phyloP scores from a whole-genome alignment of 2,797 vertebrate genomes.

The Leucoraja ocellata region DNA sequence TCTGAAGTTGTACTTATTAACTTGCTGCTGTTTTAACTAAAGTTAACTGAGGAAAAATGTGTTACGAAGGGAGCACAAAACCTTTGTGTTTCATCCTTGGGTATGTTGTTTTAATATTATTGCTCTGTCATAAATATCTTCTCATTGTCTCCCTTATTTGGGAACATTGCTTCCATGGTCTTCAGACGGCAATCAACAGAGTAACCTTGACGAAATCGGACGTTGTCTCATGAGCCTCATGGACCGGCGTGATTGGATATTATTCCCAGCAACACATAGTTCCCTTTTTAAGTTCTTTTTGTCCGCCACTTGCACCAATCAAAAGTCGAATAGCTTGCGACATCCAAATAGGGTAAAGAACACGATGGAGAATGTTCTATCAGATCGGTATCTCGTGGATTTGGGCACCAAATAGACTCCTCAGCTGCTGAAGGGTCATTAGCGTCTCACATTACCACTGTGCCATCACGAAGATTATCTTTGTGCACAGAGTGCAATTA shows the following conservation, averaged over 20 bases:
- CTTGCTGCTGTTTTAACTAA: not conserved
- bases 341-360: conserved; percentile 35
- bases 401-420: conserved; percentile 47
- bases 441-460: conserved; percentile 51
- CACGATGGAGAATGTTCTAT: conserved; percentile 35
- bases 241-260: conserved; percentile 23
- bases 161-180: not conserved
- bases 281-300: conserved; percentile 37
- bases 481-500: conserved; percentile 55
- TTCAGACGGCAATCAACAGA: conserved; percentile 25
- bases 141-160: conserved; percentile 31
- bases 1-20: conserved; percentile 14
- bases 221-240: conserved; percentile 20
- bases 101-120: conserved; percentile 8
- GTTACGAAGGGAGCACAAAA: not conserved
- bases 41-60: not conserved
- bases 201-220: conserved; percentile 37
- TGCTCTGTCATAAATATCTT: conserved; percentile 1
- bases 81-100: not conserved
- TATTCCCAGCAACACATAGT: conserved; percentile 15
- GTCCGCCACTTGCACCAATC: conserved; percentile 39
- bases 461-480: conserved; percentile 51
- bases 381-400: conserved; percentile 42
- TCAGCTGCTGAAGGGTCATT: conserved; percentile 53
- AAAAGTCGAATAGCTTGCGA: conserved; percentile 48